Evolutionary conservation across 1,140 invertebrate species (phyloP).

Genomic region (Drosophila melanica): DNA sequence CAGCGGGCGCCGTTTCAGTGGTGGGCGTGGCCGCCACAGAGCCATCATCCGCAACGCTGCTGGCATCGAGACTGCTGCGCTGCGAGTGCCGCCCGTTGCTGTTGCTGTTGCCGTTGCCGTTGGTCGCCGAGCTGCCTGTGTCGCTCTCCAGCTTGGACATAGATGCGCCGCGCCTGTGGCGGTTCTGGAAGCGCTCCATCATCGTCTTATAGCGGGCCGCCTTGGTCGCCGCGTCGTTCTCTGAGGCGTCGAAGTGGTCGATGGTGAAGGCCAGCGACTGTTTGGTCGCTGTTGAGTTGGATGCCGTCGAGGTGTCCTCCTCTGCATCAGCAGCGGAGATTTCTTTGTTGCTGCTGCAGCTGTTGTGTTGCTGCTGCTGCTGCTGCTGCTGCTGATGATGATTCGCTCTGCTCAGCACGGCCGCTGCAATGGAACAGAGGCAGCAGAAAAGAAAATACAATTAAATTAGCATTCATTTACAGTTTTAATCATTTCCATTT

Average conservation of each 20-base stretch:
- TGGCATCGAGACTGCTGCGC: constrained; percentile 84
- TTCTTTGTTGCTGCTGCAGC: constrained; percentile 25
- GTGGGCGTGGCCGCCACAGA: constrained; percentile 55
- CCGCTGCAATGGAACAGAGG: constrained; percentile 61
- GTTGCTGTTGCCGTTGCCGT: constrained; percentile 13
- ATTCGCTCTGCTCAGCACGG: constrained; percentile 61
- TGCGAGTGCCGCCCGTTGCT: constrained; percentile 61
- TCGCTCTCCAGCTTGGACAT: constrained; percentile 86
- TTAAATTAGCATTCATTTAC: constrained; percentile 78
- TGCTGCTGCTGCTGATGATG: constrained; percentile 41
- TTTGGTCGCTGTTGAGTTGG: constrained; percentile 61
- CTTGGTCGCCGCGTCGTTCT: constrained; percentile 85
- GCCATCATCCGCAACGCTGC: constrained; percentile 47
- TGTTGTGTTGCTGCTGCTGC: constrained; percentile 36
- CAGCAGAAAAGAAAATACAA: constrained; percentile 43
- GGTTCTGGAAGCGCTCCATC: constrained; percentile 88
- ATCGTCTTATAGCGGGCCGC: constrained; percentile 86
- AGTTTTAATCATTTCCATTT: constrained; percentile 69
- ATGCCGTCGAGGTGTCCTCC: constrained; percentile 63
- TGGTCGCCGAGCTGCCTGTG: constrained; percentile 8
- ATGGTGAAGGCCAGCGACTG: constrained; percentile 87
- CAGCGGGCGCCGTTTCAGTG: constrained; percentile 45
- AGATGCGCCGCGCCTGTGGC: constrained; percentile 89
- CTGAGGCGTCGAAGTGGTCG: constrained; percentile 88
- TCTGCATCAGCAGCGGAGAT: constrained; percentile 54